Evolutionary conservation across 1,140 invertebrate species (phyloP).

Genomic region (Caerostris extrusa): DNA sequence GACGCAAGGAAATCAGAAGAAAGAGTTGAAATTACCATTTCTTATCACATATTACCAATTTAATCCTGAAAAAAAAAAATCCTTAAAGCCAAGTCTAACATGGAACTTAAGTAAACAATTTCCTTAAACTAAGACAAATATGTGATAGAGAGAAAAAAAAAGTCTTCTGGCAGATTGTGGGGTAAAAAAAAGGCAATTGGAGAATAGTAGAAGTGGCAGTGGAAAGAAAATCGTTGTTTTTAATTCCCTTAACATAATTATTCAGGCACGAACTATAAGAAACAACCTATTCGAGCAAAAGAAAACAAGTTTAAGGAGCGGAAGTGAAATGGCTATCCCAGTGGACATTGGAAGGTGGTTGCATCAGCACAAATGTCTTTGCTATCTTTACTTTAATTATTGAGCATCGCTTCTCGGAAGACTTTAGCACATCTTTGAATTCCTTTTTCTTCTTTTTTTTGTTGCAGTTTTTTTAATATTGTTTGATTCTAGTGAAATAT

Average conservation of each 20-base stretch:
- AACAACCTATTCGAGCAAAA: slow-evolving; percentile 48
- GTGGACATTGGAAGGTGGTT: not conserved
- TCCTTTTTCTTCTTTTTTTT: no score
- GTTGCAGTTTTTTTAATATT: no score
- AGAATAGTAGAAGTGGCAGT: not conserved
- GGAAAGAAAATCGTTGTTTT: slow-evolving; percentile 51
- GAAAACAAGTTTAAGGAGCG: slow-evolving; percentile 1
- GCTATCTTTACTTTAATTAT: slow-evolving; percentile 57
- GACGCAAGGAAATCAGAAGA: no score
- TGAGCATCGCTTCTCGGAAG: not conserved
- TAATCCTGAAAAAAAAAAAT: no score
- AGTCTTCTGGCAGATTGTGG: not conserved
- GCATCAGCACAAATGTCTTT: slow-evolving; percentile 25
- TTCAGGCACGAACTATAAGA: slow-evolving; percentile 40
- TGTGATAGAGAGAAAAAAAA: not conserved
- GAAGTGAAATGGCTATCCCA: slow-evolving; percentile 5
- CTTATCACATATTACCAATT: no score
- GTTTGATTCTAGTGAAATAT: no score
- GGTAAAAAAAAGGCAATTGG: not conserved
- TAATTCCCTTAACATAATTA: slow-evolving; percentile 69
- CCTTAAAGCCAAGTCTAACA: not conserved
- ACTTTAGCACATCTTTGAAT: not conserved
- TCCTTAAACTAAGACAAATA: not conserved
- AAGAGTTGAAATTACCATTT: no score
- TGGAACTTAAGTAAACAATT: slow-evolving; percentile 12